Conservation (phyloP, 2,888 invertebrate genomes). For the Erynnis tages region DNA sequence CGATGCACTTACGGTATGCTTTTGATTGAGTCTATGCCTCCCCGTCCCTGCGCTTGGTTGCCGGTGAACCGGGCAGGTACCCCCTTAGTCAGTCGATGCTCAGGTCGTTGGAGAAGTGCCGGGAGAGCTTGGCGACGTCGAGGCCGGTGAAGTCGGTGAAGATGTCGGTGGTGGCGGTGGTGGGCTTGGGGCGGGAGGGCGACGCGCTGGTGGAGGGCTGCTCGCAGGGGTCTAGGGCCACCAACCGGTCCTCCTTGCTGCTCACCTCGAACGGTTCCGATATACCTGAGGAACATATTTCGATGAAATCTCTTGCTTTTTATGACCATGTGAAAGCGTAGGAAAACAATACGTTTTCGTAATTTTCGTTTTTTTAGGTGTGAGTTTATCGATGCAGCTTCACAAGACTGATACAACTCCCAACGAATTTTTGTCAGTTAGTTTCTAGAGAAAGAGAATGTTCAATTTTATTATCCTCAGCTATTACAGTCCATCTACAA, state of each 20-base stretch:
- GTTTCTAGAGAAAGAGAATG: too few species aligned
- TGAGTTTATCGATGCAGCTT: too few species aligned
- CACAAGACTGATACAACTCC: too few species aligned
- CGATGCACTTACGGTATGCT: constrained; percentile 2
- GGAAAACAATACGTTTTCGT: too few species aligned
- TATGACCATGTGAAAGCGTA: too few species aligned
- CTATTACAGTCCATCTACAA: too few species aligned
- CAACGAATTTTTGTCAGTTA: too few species aligned
- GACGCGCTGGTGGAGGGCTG: constrained; percentile 55
- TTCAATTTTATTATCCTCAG: too few species aligned
- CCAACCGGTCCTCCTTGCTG: constrained; percentile 62
- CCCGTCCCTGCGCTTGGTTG: constrained; percentile 41
- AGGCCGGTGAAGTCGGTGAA: constrained; percentile 75
- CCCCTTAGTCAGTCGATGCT: constrained; percentile 78
- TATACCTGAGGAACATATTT: constrained; percentile 66
- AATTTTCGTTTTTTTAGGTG: too few species aligned
- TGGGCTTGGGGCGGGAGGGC: constrained; percentile 45
- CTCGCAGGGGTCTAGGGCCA: constrained; percentile 47
- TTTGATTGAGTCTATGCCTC: constrained; percentile 1
- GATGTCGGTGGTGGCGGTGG: constrained; percentile 60
- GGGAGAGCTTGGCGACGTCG: constrained; percentile 71
- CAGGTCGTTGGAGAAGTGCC: constrained; percentile 74
- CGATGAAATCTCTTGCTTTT: too few species aligned
- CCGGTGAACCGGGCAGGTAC: constrained; percentile 71
- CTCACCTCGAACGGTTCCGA: constrained; percentile 75